These are phyloP conservation scores for Hipparchia sbordonii DNA, from an alignment of 2,888 invertebrate species.

Conservation along the genomic window DNA sequence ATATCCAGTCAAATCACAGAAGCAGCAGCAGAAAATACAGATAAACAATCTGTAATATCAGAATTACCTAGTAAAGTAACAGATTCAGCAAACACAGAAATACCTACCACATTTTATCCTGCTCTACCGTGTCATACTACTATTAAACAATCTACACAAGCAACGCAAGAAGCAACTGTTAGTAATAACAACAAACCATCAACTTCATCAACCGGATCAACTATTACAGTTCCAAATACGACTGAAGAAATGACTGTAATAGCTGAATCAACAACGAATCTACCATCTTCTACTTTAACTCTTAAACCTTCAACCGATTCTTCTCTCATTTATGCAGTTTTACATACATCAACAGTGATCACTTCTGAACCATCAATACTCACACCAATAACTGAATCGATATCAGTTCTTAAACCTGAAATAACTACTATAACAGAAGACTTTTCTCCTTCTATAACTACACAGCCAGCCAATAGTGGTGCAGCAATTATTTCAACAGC, in stretches of 20 bases:
- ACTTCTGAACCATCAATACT: background rate
- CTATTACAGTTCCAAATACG: background rate
- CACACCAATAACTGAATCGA: background rate
- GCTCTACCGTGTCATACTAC: background rate
- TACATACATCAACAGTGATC: background rate
- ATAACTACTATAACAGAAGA: background rate
- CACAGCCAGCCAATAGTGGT: too few relatives aligned
- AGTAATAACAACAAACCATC: background rate
- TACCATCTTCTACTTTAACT: background rate
- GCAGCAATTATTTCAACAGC: too few relatives aligned
- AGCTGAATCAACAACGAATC: background rate
- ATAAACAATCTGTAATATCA: background rate
- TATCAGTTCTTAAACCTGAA: background rate
- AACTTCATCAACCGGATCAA: conserved; percentile 3
- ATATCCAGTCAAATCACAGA: background rate
- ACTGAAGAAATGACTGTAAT: background rate
- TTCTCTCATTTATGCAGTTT: background rate
- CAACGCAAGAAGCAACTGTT: background rate
- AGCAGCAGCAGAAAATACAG: background rate
- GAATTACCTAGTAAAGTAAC: background rate
- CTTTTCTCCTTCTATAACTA: background rate
- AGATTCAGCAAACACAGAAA: background rate
- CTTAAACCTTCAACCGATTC: background rate
- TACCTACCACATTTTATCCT: background rate
- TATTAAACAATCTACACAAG: background rate